Conservation (phyloP, 2,888 invertebrate species). For the Dexiosoma caninum region DNA sequence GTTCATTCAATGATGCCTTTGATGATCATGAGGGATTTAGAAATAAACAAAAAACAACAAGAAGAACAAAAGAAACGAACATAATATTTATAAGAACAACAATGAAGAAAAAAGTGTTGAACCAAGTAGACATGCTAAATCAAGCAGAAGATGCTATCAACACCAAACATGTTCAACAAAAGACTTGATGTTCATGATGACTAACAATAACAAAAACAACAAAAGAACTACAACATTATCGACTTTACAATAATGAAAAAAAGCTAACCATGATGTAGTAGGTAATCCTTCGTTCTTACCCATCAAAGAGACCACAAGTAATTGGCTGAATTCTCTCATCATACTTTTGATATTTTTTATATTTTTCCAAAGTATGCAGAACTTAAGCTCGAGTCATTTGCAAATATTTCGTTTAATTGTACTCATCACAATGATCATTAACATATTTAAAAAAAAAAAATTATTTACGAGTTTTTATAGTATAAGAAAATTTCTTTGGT, state of each 20-base stretch:
- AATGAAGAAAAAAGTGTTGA: slow-evolving; percentile 59
- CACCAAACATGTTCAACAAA: slow-evolving; percentile 64
- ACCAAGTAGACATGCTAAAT: slow-evolving; percentile 66
- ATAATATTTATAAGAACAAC: neutral
- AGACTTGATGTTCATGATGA: slow-evolving; percentile 64
- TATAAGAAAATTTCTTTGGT: neutral
- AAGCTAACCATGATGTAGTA: neutral
- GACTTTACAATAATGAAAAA: slow-evolving; percentile 30
- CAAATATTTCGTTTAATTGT: slow-evolving; percentile 24
- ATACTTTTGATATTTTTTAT: slow-evolving; percentile 11
- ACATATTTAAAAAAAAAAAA: neutral
- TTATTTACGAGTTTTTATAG: neutral
- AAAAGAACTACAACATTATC: slow-evolving; percentile 31
- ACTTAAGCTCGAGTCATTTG: slow-evolving; percentile 30
- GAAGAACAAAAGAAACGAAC: neutral
- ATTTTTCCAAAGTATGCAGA: slow-evolving; percentile 5
- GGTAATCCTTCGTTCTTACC: neutral
- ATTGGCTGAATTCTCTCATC: slow-evolving; percentile 49
- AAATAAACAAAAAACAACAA: slow-evolving; percentile 26
- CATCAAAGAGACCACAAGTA: slow-evolving; percentile 50
- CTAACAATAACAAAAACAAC: slow-evolving; percentile 56
- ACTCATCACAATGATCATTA: neutral
- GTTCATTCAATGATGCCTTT: slow-evolving; percentile 24
- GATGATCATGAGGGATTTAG: slow-evolving; percentile 31
- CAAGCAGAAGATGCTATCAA: slow-evolving; percentile 67